Conservation (phyloP, 2,888 invertebrate genomes). For the Andrena fulva region DNA sequence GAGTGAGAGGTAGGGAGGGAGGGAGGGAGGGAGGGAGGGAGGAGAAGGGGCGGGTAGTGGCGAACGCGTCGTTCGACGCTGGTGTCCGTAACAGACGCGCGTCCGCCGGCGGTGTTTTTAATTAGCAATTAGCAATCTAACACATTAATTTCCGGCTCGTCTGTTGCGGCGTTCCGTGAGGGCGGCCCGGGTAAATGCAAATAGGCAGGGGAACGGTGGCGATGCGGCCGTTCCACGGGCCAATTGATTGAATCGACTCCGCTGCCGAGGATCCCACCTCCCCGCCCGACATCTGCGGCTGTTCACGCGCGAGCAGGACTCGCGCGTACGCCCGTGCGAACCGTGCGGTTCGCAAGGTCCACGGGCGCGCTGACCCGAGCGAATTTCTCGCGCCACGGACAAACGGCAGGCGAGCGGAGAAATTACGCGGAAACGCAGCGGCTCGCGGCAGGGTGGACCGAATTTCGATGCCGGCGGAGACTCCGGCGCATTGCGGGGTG, state of each 20-base stretch:
- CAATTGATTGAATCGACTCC: constrained; percentile 84
- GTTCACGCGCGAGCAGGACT: constrained; percentile 35
- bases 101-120: constrained; percentile 79
- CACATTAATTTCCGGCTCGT: constrained; percentile 84
- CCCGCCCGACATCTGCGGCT: constrained; percentile 46
- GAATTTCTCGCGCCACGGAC: constrained; percentile 73
- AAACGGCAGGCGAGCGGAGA: not conserved
- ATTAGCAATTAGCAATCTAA: constrained; percentile 84
- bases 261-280: constrained; percentile 37
- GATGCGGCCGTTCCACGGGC: constrained; percentile 67
- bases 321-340: constrained; percentile 32
- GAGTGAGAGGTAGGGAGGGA: no score
- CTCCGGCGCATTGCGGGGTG: no score
- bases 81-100: constrained; percentile 23
- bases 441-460: not conserved
- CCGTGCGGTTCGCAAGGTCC: constrained; percentile 49
- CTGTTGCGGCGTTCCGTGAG: constrained; percentile 80
- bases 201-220: constrained; percentile 71
- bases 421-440: constrained; percentile 22
- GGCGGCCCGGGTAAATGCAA: constrained; percentile 80
- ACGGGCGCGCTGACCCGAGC: constrained; percentile 71
- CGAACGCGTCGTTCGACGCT: not conserved
- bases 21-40: not conserved
- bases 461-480: no score
- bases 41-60: not conserved